Percentiles rank a stretch among this genome's conserved stretches.
Conservation (phyloP, 2,113 vertebrate genomes). For the Tinamus guttatus region DNA sequence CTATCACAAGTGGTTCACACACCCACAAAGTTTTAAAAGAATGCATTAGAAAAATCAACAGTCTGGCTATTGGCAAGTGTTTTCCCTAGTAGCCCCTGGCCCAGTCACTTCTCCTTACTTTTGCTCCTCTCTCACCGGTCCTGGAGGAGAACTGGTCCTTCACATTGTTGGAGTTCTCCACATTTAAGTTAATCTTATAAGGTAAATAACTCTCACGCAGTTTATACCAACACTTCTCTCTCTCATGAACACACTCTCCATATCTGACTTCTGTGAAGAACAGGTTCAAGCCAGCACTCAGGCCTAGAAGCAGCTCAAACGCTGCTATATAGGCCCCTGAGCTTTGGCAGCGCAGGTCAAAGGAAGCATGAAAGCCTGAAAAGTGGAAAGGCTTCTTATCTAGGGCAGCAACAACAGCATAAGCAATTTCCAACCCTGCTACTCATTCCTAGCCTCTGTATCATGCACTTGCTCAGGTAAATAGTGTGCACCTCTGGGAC, state of each 20-base stretch:
- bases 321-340: not conserved
- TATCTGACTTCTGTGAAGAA: not conserved
- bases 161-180: not conserved
- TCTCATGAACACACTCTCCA: not conserved
- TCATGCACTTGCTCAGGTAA: not conserved
- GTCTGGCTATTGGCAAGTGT: not conserved
- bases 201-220: not conserved
- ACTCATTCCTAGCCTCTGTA: conserved; percentile 35
- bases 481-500: not conserved
- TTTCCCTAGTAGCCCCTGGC: not conserved
- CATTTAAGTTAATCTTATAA: conserved; percentile 4
- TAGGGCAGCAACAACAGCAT: not conserved
- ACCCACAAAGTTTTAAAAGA: not conserved
- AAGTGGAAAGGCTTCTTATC: not conserved
- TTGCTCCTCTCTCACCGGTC: not conserved
- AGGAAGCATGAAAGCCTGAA: not conserved
- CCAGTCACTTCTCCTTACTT: not conserved
- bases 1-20: not conserved
- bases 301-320: not conserved
- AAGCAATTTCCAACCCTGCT: conserved; percentile 3
- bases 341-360: not conserved
- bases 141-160: not conserved
- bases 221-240: not conserved
- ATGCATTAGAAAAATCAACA: not conserved
- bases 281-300: no score